Evolutionary conservation across 23 tunicate species (phyloP).

Genomic region (Ascidia mentula): DNA sequence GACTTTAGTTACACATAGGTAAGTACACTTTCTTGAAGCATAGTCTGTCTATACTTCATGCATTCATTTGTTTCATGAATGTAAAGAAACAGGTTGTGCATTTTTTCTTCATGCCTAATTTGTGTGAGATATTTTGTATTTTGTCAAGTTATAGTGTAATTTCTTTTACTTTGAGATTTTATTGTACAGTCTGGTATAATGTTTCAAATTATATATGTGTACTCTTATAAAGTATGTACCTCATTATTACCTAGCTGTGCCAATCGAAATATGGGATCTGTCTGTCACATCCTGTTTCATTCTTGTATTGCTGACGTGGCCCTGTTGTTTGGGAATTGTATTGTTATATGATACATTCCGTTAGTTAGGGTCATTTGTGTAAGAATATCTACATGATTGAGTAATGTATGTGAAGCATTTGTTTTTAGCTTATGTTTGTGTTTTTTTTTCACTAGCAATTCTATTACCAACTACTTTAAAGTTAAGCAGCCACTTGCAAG

Average conservation of each 20-base stretch:
- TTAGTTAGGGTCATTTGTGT: neutral
- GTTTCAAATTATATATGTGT: no score
- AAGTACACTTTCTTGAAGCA: neutral
- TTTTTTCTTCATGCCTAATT: no score
- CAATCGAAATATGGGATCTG: neutral
- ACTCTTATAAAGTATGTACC: no score
- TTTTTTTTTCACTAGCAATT: neutral
- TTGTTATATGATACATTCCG: neutral
- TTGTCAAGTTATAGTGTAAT: no score
- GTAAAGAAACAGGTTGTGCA: neutral
- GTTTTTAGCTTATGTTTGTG: neutral
- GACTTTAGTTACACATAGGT: neutral
- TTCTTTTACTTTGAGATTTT: no score
- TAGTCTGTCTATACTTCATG: neutral
- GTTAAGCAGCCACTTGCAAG: conserved; percentile 1
- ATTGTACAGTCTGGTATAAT: no score
- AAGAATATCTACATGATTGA: neutral
- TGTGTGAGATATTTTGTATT: no score
- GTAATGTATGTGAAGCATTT: neutral
- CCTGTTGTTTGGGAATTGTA: neutral
- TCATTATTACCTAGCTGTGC: neutral
- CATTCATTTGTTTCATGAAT: neutral
- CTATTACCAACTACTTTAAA: neutral
- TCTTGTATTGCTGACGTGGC: conserved; percentile 5
- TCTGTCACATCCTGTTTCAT: conserved; percentile 2